These are phyloP conservation scores for Drosophila falleni DNA, from an alignment of 2,888 invertebrate species.

Conservation along the genomic window DNA sequence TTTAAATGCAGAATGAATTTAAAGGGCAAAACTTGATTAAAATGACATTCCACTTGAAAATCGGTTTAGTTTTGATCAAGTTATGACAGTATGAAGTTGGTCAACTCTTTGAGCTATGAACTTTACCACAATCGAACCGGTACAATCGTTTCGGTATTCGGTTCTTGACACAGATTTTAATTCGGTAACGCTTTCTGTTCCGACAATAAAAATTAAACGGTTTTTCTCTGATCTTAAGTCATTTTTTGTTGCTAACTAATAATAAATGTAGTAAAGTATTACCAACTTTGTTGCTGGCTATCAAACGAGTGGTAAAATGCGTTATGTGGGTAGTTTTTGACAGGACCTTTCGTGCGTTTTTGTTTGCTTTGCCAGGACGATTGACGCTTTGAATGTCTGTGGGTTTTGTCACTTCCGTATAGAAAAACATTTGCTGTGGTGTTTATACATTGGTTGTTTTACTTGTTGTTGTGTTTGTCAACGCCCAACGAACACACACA, in stretches of 20 bases:
- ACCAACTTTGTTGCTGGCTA: constrained; percentile 19
- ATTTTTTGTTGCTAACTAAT: constrained; percentile 30
- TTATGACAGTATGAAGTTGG: no score
- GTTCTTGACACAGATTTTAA: no score
- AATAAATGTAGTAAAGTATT: constrained; percentile 47
- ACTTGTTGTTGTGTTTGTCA: constrained; percentile 13
- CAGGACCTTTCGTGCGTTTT: constrained; percentile 12
- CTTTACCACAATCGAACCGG: no score
- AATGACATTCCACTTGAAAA: no score
- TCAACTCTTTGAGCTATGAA: no score
- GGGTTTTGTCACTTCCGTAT: constrained; percentile 41
- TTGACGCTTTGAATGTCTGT: not conserved
- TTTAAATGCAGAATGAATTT: no score
- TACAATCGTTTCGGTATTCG: no score
- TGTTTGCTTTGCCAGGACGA: constrained; percentile 8
- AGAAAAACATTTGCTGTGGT: constrained; percentile 27
- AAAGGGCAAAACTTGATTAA: no score
- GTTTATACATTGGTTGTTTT: constrained; percentile 18
- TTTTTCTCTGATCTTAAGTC: no score
- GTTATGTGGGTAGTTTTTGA: constrained; percentile 40
- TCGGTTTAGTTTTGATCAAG: no score
- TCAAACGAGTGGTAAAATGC: constrained; percentile 17
- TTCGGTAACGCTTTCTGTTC: no score
- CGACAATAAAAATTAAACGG: no score
- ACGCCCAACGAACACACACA: constrained; percentile 2